A percentile compares a stretch with the other conserved stretches of the same genome.
phyloP scores from a whole-genome alignment of 1,140 invertebrate species.

The Brachionus plicatilis region DNA sequence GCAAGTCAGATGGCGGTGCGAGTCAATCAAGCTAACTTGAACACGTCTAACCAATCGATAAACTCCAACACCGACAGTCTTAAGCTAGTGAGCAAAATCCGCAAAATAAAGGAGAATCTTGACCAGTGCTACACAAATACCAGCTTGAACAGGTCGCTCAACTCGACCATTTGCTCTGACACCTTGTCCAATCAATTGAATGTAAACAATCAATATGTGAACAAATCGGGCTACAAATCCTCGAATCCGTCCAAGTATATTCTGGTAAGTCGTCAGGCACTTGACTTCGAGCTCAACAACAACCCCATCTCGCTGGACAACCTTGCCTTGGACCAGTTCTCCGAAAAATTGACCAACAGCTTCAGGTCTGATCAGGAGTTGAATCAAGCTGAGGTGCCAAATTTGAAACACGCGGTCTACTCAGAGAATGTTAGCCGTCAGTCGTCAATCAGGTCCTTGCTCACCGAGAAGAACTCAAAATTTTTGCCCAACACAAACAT shows the following conservation, averaged over 20 bases:
- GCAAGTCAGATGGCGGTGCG: background rate
- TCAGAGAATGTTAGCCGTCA: conserved; percentile 5
- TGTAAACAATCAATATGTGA: background rate
- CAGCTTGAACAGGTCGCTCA: background rate
- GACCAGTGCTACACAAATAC: background rate
- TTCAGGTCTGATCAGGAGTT: background rate
- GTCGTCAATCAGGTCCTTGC: conserved; percentile 13
- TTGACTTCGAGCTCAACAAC: conserved; percentile 1
- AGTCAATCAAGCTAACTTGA: background rate
- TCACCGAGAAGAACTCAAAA: conserved; percentile 11
- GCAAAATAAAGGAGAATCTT: conserved; percentile 20
- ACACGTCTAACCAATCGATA: background rate
- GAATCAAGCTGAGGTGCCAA: background rate
- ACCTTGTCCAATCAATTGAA: background rate
- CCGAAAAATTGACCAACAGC: background rate
- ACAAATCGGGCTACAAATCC: background rate
- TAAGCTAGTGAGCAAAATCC: background rate
- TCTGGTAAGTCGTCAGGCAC: background rate
- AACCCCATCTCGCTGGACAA: background rate
- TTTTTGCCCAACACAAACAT: conserved; percentile 7
- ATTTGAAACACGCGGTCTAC: background rate
- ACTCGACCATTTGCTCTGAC: background rate
- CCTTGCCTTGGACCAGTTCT: background rate
- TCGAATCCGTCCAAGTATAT: background rate
- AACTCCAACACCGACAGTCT: background rate